phyloP scores from a whole-genome alignment of 2,797 vertebrate genomes.

The Ctenochaetus hawaiiensis region DNA sequence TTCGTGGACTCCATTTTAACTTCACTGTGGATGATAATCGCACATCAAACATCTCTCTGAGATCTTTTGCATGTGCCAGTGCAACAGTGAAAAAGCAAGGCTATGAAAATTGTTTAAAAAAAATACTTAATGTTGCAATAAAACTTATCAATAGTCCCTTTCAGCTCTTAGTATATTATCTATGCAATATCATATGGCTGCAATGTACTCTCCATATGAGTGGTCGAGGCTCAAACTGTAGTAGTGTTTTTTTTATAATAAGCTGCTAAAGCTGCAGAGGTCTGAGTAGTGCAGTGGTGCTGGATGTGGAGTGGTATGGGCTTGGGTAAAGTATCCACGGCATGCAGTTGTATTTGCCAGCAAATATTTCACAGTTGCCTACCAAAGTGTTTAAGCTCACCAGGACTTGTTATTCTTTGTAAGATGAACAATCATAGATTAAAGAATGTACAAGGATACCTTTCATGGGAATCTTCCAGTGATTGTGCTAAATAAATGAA shows the following conservation, averaged over 20 bases:
- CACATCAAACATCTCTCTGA: slow-evolving; percentile 47
- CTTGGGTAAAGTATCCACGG: slow-evolving; percentile 74
- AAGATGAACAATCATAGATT: slow-evolving; percentile 71
- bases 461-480: slow-evolving; percentile 67
- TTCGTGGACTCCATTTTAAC: slow-evolving; percentile 60
- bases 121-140: slow-evolving; percentile 50
- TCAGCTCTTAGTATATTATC: slow-evolving; percentile 50
- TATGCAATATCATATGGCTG: slow-evolving; percentile 61
- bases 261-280: slow-evolving; percentile 79
- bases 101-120: slow-evolving; percentile 20
- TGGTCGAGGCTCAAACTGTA: slow-evolving; percentile 69
- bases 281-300: slow-evolving; percentile 81
- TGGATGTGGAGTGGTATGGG: slow-evolving; percentile 79
- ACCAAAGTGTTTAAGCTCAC: slow-evolving; percentile 80
- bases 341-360: slow-evolving; percentile 79
- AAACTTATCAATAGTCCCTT: slow-evolving; percentile 53
- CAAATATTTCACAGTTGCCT: slow-evolving; percentile 85
- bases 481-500: slow-evolving; percentile 68
- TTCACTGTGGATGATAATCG: slow-evolving; percentile 72
- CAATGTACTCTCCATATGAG: slow-evolving; percentile 60
- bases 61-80: slow-evolving; percentile 32
- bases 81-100: slow-evolving; percentile 38
- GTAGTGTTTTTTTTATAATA: slow-evolving; percentile 65
- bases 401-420: slow-evolving; percentile 78
- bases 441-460: slow-evolving; percentile 78